Evolutionary conservation across 1,140 invertebrate genomes (phyloP).

Genomic region (Aplysia californica): DNA sequence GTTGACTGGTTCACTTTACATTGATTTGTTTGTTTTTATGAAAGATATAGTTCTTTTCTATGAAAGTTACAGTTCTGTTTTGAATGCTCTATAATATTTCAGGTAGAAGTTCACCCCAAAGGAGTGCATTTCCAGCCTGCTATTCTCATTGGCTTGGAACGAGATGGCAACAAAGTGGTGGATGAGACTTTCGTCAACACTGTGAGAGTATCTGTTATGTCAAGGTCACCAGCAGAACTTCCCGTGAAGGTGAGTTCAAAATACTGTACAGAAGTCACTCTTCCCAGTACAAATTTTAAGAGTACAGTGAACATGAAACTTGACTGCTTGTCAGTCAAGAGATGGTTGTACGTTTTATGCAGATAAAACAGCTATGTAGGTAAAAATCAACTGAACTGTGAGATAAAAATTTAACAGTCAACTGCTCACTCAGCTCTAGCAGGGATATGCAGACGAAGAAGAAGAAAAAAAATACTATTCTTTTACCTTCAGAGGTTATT

Average conservation of each 20-base stretch:
- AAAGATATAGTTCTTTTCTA: no score
- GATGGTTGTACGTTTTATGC: background rate
- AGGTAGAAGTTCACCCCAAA: constrained; percentile 88
- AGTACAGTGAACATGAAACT: background rate
- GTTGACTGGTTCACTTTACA: no score
- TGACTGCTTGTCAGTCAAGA: background rate
- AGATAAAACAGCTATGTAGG: background rate
- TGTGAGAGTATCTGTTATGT: constrained; percentile 22
- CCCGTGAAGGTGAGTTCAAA: constrained; percentile 20
- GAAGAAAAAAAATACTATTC: no score
- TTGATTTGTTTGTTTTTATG: no score
- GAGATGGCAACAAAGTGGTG: constrained; percentile 22
- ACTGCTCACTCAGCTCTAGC: no score
- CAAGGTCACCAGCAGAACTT: constrained; percentile 8
- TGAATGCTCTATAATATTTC: no score
- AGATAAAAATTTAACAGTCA: no score
- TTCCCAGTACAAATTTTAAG: background rate
- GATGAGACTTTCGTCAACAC: constrained; percentile 18
- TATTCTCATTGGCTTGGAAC: constrained; percentile 75
- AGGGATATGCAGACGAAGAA: no score
- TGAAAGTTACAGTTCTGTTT: no score
- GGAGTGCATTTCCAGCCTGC: constrained; percentile 87
- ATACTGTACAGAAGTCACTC: no score
- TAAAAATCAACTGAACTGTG: no score
- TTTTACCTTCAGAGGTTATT: no score